Evolutionary conservation across 2,888 invertebrate species (phyloP).

Genomic region (Scrobipalpa atriplicella): DNA sequence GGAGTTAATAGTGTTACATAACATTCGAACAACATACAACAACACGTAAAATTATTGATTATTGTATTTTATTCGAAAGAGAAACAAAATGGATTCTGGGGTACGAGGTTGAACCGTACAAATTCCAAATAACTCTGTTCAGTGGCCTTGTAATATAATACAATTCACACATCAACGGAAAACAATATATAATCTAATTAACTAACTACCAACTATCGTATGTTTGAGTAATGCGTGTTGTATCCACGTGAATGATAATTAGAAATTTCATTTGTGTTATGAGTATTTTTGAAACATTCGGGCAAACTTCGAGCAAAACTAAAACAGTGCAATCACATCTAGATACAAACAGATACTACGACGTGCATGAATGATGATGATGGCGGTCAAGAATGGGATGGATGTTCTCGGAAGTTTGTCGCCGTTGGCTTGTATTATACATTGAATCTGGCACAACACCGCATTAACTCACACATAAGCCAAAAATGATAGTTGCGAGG

Average conservation of each 20-base stretch:
- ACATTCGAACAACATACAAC: conserved; percentile 51
- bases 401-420: conserved; percentile 52
- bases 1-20: conserved; percentile 71
- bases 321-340: conserved; percentile 56
- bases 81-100: conserved; percentile 42
- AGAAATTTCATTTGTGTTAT: neutral
- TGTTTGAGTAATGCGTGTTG: conserved; percentile 82
- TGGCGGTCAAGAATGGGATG: conserved; percentile 26
- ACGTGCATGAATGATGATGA: conserved; percentile 62
- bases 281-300: conserved; percentile 21
- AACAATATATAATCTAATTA: conserved; percentile 52
- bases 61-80: conserved; percentile 47
- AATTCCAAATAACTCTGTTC: conserved; percentile 82
- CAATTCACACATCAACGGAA: conserved; percentile 56
- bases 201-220: conserved; percentile 63
- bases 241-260: conserved; percentile 58
- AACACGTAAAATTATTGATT: conserved; percentile 35
- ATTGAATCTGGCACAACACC: conserved; percentile 73
- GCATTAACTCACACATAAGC: conserved; percentile 83
- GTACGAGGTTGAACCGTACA: conserved; percentile 49
- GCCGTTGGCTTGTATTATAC: conserved; percentile 49
- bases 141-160: conserved; percentile 76
- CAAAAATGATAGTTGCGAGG: conserved; percentile 69
- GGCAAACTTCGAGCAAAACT: conserved; percentile 40
- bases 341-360: conserved; percentile 35